phyloP scores from a whole-genome alignment of 2,797 vertebrate species.

The Alcedo atthis region DNA sequence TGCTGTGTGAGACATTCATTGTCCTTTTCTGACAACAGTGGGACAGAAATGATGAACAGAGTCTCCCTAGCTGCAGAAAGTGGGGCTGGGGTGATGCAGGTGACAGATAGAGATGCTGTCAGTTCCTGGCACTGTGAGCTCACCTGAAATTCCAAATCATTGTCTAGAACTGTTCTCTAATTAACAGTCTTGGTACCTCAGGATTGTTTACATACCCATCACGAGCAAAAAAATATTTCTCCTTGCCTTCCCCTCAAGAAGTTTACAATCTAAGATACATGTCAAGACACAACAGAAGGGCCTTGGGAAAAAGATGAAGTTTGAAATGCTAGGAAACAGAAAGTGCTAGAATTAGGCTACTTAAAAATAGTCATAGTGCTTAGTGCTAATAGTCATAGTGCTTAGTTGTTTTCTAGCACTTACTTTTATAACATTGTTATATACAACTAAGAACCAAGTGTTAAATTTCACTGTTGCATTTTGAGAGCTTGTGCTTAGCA shows the following conservation, averaged over 20 bases:
- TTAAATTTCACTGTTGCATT: conserved; percentile 9
- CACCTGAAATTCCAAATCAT: neutral
- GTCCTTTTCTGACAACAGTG: neutral
- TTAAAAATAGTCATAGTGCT: neutral
- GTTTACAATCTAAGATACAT: neutral
- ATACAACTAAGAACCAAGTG: neutral
- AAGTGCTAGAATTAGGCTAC: neutral
- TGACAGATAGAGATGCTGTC: neutral
- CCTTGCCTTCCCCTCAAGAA: neutral
- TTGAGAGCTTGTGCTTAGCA: conserved; percentile 13
- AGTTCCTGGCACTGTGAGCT: neutral
- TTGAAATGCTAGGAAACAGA: neutral
- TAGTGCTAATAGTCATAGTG: neutral
- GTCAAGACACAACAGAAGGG: neutral
- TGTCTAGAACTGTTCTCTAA: neutral
- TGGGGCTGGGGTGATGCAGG: neutral
- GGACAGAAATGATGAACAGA: neutral
- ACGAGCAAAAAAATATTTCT: neutral
- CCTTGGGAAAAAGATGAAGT: neutral
- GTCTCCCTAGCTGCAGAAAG: neutral
- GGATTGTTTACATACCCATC: neutral
- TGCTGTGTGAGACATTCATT: neutral
- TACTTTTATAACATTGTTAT: no score
- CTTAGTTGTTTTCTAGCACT: neutral
- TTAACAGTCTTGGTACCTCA: neutral